Evolutionary conservation across 2,888 invertebrate genomes (phyloP), one percentile per base, ranked within the genome.

Genomic region (Lissonota sp.): DNA sequence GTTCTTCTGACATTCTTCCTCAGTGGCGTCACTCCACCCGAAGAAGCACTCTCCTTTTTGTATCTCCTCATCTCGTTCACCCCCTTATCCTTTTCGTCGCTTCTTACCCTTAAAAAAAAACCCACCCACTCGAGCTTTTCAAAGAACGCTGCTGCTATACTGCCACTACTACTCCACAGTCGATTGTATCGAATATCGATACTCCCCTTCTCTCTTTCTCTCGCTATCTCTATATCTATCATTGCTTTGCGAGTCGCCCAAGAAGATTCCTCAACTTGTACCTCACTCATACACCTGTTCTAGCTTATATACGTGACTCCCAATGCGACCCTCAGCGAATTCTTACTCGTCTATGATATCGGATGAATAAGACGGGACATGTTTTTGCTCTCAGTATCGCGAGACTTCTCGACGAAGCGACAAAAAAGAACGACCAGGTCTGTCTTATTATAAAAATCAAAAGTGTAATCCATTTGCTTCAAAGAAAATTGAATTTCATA

Each of bases 171-270:
- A 83, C 84, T 80, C 82, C 80, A 72, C 75, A 80, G 82, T 82
- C 85, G 83, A 85, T 82, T 81, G 73, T 78, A 78, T 78, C 70
- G 77, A 70, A 74, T 85, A 79, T 72, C 82, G 71, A 80, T 79
- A 79, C 60, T 12, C 39, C 26, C 62, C 8, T 49, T 37, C n/a
- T 8, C 26, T 14, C 42, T 16, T 14, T 66, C 14, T 44, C 6
- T 40, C 69, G 58, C 42, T 26, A 53, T 37, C 40, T 51, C 58
- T 62, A 16, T 49, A 39, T 67, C 37, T 44, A n/a, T n/a, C 16
- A 26, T 46, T 73, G 14, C 64, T 39, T n/a, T 55, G 39, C 39
- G 44, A n/a, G 57, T 64, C 44, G 55, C 12, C 26, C 26, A 26
- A 55, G 10, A 42, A 63, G 46, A 44, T 8, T 64, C 57, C 57